Conservation (phyloP, 2,113 vertebrate genomes). For the Clarias batrachus region DNA sequence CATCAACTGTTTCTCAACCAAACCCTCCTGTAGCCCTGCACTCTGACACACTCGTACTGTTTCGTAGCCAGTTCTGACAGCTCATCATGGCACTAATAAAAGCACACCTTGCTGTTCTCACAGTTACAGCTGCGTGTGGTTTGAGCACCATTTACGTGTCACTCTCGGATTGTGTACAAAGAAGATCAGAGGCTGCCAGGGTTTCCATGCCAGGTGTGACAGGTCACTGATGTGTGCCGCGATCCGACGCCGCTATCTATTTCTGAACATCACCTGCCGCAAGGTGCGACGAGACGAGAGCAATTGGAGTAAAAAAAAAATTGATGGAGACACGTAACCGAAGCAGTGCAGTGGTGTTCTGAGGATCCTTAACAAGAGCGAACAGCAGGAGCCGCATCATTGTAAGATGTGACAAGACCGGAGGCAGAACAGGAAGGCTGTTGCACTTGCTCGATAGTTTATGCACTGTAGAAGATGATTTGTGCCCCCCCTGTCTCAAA, state of each 20-base stretch:
- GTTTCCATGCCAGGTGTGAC: constrained; percentile 52
- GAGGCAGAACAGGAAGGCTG: constrained; percentile 10
- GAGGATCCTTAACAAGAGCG: constrained; percentile 37
- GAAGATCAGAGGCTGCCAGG: neutral
- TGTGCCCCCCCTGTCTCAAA: neutral
- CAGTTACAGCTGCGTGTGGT: neutral
- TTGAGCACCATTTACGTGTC: constrained; percentile 33
- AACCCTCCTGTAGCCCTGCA: neutral
- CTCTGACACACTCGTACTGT: neutral
- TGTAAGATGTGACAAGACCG: constrained; percentile 28
- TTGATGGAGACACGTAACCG: constrained; percentile 1
- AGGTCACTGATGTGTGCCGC: constrained; percentile 45
- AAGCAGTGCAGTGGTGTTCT: constrained; percentile 36
- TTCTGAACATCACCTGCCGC: constrained; percentile 54
- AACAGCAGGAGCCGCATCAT: neutral
- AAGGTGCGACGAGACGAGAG: constrained; percentile 12
- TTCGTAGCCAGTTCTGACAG: constrained; percentile 26
- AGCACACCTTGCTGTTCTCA: neutral
- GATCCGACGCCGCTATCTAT: constrained; percentile 44
- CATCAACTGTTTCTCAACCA: neutral
- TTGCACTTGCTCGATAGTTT: neutral
- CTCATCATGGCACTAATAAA: constrained; percentile 25
- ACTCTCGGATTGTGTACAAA: constrained; percentile 36
- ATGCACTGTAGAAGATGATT: neutral
- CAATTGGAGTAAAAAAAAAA: constrained; percentile 24